Evolutionary conservation across 2,888 invertebrate species (phyloP).

Genomic region (Melipona bicolor): DNA sequence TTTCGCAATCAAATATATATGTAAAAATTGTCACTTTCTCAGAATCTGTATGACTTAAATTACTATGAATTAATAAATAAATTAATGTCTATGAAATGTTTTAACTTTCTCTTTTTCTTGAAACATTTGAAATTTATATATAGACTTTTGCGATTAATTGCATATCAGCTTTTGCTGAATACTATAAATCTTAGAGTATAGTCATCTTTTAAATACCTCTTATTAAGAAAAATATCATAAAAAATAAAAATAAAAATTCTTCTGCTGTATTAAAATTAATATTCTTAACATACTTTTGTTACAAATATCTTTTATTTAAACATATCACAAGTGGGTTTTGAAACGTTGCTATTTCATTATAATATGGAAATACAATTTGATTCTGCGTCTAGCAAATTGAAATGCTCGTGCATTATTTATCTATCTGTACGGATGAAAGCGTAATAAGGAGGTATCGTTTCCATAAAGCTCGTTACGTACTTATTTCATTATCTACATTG

Average conservation of each 20-base stretch:
- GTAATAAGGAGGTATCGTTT: slow-evolving; percentile 20
- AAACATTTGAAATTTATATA: no score
- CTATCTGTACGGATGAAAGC: neutral
- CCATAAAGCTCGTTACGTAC: slow-evolving; percentile 15
- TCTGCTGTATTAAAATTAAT: neutral
- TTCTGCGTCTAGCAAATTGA: neutral
- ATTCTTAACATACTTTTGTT: neutral
- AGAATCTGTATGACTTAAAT: no score
- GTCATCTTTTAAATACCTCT: neutral
- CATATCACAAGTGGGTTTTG: neutral
- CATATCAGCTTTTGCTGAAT: neutral
- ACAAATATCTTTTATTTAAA: neutral
- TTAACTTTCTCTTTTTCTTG: no score
- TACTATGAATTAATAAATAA: no score
- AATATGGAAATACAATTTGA: neutral
- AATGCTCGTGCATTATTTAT: slow-evolving; percentile 16
- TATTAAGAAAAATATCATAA: neutral
- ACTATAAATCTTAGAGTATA: neutral
- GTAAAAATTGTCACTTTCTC: no score
- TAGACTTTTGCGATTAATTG: no score
- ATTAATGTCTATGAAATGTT: no score
- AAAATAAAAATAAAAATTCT: neutral
- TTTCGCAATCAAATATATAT: no score
- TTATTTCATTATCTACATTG: slow-evolving; percentile 26
- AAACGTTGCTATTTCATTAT: neutral